Percentiles rank a stretch among this genome's conserved stretches.
Conservation (phyloP, 2,888 invertebrate species). For the Cantharis lateralis region DNA sequence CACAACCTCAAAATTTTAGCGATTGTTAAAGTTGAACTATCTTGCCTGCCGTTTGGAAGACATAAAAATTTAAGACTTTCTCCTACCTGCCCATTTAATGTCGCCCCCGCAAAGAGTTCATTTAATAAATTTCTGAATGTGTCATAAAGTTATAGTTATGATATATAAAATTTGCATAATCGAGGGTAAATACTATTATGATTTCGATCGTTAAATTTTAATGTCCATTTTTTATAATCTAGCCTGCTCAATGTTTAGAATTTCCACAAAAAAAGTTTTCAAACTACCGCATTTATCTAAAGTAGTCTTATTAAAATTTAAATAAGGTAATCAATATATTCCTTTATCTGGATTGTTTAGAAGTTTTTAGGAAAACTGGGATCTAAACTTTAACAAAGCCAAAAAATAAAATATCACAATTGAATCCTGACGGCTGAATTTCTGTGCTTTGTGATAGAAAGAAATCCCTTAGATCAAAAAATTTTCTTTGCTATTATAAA, state of each 20-base stretch:
- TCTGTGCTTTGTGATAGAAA: neutral
- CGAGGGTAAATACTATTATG: neutral
- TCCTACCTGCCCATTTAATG: neutral
- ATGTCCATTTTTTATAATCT: neutral
- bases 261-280: constrained; percentile 4
- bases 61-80: neutral
- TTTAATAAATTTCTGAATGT: neutral
- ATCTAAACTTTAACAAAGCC: constrained; percentile 2
- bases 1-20: no score
- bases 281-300: constrained; percentile 15
- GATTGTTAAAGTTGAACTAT: no score
- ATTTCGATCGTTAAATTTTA: neutral
- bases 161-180: neutral
- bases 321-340: constrained; percentile 23
- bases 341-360: constrained; percentile 17
- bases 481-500: neutral
- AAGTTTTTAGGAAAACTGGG: constrained; percentile 3
- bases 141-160: neutral
- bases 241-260: neutral
- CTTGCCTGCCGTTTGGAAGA: neutral
- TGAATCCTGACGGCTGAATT: neutral
- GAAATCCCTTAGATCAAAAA: neutral
- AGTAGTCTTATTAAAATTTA: constrained; percentile 23
- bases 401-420: constrained; percentile 11
- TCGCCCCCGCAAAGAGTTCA: neutral